phyloP scores from a whole-genome alignment of 2,888 invertebrate species.

The Odontocolon sp. region DNA sequence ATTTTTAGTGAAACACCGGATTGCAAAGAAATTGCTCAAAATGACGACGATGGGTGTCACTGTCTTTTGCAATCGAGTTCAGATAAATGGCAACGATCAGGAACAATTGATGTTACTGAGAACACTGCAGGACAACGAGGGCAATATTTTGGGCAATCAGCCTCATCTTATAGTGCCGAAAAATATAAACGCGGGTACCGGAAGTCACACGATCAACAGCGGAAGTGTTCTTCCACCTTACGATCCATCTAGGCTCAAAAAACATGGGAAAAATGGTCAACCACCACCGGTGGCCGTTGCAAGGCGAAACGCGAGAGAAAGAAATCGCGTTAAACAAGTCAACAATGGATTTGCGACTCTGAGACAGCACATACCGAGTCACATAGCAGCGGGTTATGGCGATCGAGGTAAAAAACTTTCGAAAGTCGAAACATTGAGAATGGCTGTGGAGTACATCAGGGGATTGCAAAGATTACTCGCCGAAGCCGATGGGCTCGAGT shows the following conservation, averaged over 20 bases:
- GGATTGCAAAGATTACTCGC: constrained; percentile 89
- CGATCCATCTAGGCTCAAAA: constrained; percentile 80
- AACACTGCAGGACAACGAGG: constrained; percentile 78
- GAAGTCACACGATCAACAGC: constrained; percentile 53
- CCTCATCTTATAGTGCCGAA: constrained; percentile 69
- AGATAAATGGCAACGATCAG: constrained; percentile 74
- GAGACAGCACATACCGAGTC: constrained; percentile 92
- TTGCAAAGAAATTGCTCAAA: constrained; percentile 8
- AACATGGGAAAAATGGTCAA: constrained; percentile 81
- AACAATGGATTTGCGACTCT: constrained; percentile 95
- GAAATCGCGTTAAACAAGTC: constrained; percentile 95
- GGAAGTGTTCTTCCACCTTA: constrained; percentile 79
- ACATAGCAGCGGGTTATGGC: constrained; percentile 88
- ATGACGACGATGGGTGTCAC: constrained; percentile 80
- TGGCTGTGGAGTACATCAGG: constrained; percentile 95
- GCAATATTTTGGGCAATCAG: constrained; percentile 76
- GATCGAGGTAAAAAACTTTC: constrained; percentile 89
- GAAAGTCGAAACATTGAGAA: constrained; percentile 93
- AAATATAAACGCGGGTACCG: constrained; percentile 43
- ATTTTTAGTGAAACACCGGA: background rate
- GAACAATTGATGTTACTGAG: constrained; percentile 77
- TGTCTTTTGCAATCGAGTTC: constrained; percentile 75
- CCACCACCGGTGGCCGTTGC: constrained; percentile 92
- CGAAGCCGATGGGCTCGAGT: constrained; percentile 84
- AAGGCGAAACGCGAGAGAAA: constrained; percentile 94